Percentiles rank a stretch among this genome's conserved stretches.
phyloP scores from a whole-genome alignment of 1,140 invertebrate species.

The Yoshiicerus persimilis region DNA sequence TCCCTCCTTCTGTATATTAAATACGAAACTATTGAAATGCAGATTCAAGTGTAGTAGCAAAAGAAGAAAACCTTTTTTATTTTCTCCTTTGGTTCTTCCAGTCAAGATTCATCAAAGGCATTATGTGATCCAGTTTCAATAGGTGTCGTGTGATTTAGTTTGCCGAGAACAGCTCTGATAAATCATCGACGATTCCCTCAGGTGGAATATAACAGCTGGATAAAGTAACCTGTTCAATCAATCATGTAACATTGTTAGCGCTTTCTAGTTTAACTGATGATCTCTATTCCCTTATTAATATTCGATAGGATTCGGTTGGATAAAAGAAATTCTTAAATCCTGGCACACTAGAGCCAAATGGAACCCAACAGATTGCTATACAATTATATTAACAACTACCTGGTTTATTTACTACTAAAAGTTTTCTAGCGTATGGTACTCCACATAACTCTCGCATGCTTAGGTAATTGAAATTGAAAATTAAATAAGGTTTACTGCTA shows the following conservation, averaged over 20 bases:
- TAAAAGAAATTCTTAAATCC: not conserved
- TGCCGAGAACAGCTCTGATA: not conserved
- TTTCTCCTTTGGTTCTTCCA: not conserved
- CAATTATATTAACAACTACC: too few species aligned
- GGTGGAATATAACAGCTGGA: not conserved
- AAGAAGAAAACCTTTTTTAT: not conserved
- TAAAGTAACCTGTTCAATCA: slow-evolving; percentile 8
- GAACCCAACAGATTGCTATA: too few species aligned
- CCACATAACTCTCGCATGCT: not conserved
- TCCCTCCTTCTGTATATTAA: not conserved
- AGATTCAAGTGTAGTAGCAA: not conserved
- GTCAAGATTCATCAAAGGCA: slow-evolving; percentile 13
- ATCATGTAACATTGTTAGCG: not conserved
- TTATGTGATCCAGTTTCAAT: slow-evolving; percentile 9
- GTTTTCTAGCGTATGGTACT: too few species aligned
- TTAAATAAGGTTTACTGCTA: not conserved
- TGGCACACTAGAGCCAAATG: not conserved
- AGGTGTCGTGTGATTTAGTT: not conserved
- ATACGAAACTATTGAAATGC: not conserved
- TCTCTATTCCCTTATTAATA: not conserved
- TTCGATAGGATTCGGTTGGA: not conserved
- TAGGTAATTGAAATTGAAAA: not conserved
- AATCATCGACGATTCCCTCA: not conserved
- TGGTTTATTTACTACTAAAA: too few species aligned
- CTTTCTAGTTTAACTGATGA: not conserved